A percentile compares a stretch with the other conserved stretches of the same genome.
These are phyloP conservation scores for Hypena proboscidalis DNA, from an alignment of 2,888 invertebrate genomes.

Conservation along the genomic window DNA sequence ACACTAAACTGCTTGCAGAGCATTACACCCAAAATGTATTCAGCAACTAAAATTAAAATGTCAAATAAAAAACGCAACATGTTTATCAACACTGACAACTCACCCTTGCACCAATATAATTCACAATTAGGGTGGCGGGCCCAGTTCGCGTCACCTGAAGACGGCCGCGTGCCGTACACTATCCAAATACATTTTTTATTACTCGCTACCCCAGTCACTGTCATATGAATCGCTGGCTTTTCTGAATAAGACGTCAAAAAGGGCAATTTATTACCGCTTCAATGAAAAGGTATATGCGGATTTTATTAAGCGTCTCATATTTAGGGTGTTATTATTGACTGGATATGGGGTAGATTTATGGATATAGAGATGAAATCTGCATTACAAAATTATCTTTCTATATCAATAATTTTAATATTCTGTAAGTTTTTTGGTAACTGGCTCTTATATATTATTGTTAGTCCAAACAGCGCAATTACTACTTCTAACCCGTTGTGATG, in stretches of 20 bases:
- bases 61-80: neutral
- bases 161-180: constrained; percentile 63
- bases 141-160: constrained; percentile 60
- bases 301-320: constrained; percentile 80
- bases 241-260: constrained; percentile 80
- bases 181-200: constrained; percentile 59
- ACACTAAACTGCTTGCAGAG: no score
- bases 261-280: constrained; percentile 75
- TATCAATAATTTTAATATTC: no score
- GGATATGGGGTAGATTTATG: constrained; percentile 59
- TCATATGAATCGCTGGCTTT: constrained; percentile 62
- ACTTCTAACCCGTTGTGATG: no score
- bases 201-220: constrained; percentile 58
- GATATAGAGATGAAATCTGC: no score
- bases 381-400: no score
- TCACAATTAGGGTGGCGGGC: constrained; percentile 33
- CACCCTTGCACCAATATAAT: constrained; percentile 10
- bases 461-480: no score
- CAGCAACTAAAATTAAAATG: no score
- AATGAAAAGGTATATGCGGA: constrained; percentile 62
- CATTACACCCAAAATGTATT: no score
- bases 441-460: no score
- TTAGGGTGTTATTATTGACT: constrained; percentile 63
- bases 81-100: constrained; percentile 12
- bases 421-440: no score